Evolutionary conservation across 2,888 invertebrate genomes (phyloP).

Genomic region (Hybos culiciformis): DNA sequence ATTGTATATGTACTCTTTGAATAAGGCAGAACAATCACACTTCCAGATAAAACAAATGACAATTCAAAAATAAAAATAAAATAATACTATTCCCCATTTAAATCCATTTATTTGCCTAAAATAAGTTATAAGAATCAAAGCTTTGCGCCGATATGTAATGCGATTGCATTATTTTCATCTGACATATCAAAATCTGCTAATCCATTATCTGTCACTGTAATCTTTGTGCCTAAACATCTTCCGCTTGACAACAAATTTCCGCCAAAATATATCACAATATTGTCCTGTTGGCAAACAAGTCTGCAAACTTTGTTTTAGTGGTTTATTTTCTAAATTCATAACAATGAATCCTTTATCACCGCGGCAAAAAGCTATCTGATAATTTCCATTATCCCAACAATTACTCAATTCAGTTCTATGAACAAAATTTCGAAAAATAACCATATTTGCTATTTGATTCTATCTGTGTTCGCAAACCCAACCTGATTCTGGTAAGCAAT

Average conservation of each 20-base stretch:
- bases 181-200: constrained; percentile 21
- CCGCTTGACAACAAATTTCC: constrained; percentile 41
- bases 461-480: constrained; percentile 81
- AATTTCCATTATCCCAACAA: constrained; percentile 73
- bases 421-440: constrained; percentile 57
- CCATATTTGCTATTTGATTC: constrained; percentile 69
- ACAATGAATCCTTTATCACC: constrained; percentile 62
- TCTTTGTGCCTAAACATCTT: constrained; percentile 23
- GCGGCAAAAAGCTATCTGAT: constrained; percentile 75
- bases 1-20: too few relatives aligned
- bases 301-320: constrained; percentile 41
- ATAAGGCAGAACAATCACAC: too few relatives aligned
- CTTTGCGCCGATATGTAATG: not conserved
- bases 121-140: too few relatives aligned
- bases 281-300: constrained; percentile 59
- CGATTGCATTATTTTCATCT: constrained; percentile 8
- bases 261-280: constrained; percentile 78
- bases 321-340: constrained; percentile 53
- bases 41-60: too few relatives aligned
- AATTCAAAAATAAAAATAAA: too few relatives aligned
- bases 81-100: too few relatives aligned
- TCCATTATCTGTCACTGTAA: constrained; percentile 21
- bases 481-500: constrained; percentile 48
- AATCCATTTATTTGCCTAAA: too few relatives aligned
- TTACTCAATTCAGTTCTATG: constrained; percentile 41